Percentiles rank a stretch among this genome's conserved stretches.
phyloP scores from a whole-genome alignment of 2,888 invertebrate species.

The Meta bourneti region DNA sequence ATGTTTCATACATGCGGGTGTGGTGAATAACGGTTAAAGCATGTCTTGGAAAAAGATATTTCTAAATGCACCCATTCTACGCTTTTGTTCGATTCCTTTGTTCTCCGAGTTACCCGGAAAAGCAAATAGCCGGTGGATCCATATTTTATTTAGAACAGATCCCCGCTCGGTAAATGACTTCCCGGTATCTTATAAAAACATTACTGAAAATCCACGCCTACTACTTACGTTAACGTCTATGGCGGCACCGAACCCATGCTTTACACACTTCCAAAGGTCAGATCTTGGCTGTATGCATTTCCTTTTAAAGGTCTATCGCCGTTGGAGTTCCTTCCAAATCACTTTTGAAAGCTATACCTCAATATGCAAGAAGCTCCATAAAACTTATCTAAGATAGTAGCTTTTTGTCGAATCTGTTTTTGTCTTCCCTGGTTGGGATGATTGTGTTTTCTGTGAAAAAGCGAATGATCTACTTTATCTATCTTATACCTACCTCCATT shows the following conservation, averaged over 20 bases:
- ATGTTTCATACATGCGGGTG: neutral
- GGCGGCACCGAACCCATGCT: neutral
- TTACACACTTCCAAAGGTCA: neutral
- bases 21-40: neutral
- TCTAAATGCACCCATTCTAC: neutral
- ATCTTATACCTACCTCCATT: neutral
- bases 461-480: neutral
- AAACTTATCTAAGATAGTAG: too few relatives aligned
- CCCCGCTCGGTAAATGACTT: slow-evolving; percentile 6
- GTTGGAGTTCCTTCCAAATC: neutral
- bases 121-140: neutral
- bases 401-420: too few relatives aligned
- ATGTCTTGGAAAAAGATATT: neutral
- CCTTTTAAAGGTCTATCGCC: neutral
- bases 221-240: neutral
- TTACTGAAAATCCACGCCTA: slow-evolving; percentile 2
- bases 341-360: too few relatives aligned
- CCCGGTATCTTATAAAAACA: slow-evolving; percentile 6
- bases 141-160: slow-evolving; percentile 23
- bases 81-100: slow-evolving; percentile 1
- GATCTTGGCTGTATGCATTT: neutral
- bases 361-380: too few relatives aligned
- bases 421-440: too few relatives aligned
- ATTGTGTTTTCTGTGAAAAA: too few relatives aligned
- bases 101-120: slow-evolving; percentile 28